A percentile compares a stretch with the other conserved stretches of the same genome.
These are phyloP conservation scores for Eristalinus aeneus DNA, from an alignment of 2,888 invertebrate genomes.

Conservation along the genomic window DNA sequence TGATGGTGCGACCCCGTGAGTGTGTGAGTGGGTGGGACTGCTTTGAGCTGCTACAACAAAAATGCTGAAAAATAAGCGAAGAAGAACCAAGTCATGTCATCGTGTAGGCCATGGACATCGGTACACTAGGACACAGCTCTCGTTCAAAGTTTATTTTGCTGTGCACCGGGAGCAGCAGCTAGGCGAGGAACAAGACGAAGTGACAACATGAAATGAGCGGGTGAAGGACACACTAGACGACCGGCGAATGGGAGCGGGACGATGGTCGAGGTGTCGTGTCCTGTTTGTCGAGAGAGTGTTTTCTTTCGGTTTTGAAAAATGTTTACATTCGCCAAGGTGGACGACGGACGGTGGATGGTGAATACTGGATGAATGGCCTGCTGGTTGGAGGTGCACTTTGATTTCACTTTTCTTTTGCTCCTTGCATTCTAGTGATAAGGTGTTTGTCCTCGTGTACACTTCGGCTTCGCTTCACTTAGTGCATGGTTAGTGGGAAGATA, in stretches of 20 bases:
- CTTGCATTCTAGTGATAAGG: too few relatives aligned
- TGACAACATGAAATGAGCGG: background rate
- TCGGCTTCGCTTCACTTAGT: background rate
- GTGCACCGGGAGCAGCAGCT: background rate
- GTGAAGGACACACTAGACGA: background rate
- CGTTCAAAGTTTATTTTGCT: background rate
- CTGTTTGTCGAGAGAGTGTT: background rate
- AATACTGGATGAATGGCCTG: too few relatives aligned
- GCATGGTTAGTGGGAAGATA: background rate
- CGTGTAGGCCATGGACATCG: background rate
- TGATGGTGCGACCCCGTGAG: background rate
- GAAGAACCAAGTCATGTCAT: background rate
- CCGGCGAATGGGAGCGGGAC: background rate
- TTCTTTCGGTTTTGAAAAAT: background rate
- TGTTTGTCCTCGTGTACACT: background rate
- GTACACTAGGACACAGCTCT: background rate
- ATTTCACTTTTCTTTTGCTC: background rate
- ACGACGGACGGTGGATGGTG: background rate
- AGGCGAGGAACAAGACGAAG: background rate
- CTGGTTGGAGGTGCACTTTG: background rate
- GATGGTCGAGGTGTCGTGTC: background rate
- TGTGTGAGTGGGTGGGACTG: background rate
- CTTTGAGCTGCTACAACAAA: background rate
- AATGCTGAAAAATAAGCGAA: background rate
- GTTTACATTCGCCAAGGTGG: background rate